Percentiles rank a stretch among this genome's conserved stretches.
Evolutionary conservation across 1,140 invertebrate genomes (phyloP).

Genomic region (Periplaneta americana): DNA sequence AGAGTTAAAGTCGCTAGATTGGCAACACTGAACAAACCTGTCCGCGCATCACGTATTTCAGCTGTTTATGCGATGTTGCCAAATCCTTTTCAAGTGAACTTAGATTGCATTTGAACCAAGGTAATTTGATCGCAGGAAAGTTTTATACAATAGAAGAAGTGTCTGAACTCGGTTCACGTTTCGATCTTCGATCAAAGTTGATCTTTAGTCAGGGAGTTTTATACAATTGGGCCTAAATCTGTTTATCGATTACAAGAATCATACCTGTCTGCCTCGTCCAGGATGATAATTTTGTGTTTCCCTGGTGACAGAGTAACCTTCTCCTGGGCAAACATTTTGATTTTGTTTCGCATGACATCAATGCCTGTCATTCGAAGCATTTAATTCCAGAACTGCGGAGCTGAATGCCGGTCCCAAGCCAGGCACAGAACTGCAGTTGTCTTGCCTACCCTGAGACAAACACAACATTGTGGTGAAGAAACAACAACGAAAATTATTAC

Average conservation of each 20-base stretch:
- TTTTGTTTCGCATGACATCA: conserved; percentile 96
- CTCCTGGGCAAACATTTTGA: conserved; percentile 98
- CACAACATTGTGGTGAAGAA: background rate
- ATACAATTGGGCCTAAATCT: too few species aligned
- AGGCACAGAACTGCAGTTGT: conserved; percentile 97
- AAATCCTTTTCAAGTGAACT: too few species aligned
- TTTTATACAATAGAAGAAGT: too few species aligned
- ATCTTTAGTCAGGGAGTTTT: too few species aligned
- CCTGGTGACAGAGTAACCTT: conserved; percentile 88
- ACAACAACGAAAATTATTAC: background rate
- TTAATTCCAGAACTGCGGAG: conserved; percentile 93
- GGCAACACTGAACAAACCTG: too few species aligned
- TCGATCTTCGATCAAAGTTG: too few species aligned
- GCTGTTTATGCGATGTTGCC: too few species aligned
- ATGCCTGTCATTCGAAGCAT: conserved; percentile 98
- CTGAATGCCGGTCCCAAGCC: conserved; percentile 83
- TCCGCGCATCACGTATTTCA: too few species aligned
- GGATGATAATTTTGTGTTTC: conserved; percentile 95
- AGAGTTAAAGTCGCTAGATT: too few species aligned
- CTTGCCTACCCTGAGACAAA: conserved; percentile 83
- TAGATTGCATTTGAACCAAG: too few species aligned
- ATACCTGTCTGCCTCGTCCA: conserved; percentile 96
- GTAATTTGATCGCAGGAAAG: too few species aligned
- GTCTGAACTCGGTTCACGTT: too few species aligned
- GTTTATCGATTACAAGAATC: conserved; percentile 9